Evolutionary conservation across 2,888 invertebrate species (phyloP).

Genomic region (Philopedon plagiatum): DNA sequence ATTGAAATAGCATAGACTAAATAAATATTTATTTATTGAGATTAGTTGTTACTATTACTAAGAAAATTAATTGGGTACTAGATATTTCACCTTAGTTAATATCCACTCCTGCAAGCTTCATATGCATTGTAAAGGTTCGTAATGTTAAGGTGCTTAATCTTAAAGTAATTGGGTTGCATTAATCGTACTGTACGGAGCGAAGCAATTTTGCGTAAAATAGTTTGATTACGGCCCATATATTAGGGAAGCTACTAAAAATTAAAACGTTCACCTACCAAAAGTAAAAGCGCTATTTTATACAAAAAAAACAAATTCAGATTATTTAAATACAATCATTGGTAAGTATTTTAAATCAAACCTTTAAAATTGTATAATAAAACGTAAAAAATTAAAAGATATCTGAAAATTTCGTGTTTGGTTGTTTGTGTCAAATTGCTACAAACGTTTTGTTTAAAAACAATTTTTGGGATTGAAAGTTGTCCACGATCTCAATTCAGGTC

Average conservation of each 20-base stretch:
- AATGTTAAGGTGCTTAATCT: not conserved
- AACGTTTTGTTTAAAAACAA: not conserved
- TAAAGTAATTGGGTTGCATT: not conserved
- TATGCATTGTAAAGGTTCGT: not conserved
- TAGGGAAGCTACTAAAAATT: not conserved
- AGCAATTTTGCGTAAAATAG: not conserved
- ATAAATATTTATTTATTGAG: too few relatives aligned
- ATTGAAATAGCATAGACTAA: too few relatives aligned
- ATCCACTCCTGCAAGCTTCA: not conserved
- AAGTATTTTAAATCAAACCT: too few relatives aligned
- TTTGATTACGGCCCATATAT: not conserved
- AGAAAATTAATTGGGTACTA: not conserved
- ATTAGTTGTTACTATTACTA: too few relatives aligned
- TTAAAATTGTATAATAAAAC: too few relatives aligned
- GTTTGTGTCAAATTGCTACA: not conserved
- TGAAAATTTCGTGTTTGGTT: not conserved
- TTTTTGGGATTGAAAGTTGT: not conserved
- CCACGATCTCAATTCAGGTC: not conserved
- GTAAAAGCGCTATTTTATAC: too few relatives aligned
- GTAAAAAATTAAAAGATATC: too few relatives aligned
- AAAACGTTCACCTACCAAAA: too few relatives aligned
- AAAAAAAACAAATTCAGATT: too few relatives aligned
- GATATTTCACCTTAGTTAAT: not conserved
- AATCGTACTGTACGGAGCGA: not conserved
- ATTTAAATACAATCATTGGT: too few relatives aligned